Conservation (phyloP, 2,888 invertebrate species). For the Hydropsyche betteni region DNA sequence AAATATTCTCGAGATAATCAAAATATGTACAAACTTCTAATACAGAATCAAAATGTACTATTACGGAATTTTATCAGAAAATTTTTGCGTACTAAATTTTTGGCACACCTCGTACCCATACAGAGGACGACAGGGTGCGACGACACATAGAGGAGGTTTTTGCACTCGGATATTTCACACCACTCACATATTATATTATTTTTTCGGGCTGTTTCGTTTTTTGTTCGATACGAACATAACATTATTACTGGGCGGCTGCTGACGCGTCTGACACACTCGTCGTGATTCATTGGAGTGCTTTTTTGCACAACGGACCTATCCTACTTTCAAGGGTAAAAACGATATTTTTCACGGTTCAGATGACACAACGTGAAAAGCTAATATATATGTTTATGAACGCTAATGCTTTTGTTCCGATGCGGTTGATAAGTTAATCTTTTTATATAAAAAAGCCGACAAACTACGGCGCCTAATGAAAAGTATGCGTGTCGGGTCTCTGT, state of each 20-base stretch:
- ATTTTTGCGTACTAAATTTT: too few species aligned
- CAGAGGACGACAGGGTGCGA: neutral
- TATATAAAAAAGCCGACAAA: too few species aligned
- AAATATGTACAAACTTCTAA: too few species aligned
- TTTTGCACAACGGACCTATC: constrained; percentile 11
- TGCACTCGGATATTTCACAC: constrained; percentile 15
- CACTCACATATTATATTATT: neutral
- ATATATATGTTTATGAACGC: neutral
- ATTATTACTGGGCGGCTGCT: constrained; percentile 7
- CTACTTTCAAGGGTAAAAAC: neutral
- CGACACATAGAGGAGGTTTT: neutral
- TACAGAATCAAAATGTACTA: too few species aligned
- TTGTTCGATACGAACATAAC: constrained; percentile 19
- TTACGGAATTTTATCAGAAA: too few species aligned
- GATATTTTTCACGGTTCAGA: neutral
- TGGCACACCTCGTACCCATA: too few species aligned
- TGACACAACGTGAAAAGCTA: neutral
- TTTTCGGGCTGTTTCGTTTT: constrained; percentile 1
- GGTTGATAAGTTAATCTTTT: too few species aligned
- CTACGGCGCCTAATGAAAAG: too few species aligned
- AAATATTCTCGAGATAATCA: too few species aligned
- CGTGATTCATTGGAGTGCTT: constrained; percentile 31
- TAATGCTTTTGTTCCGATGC: too few species aligned
- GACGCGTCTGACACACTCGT: constrained; percentile 24
- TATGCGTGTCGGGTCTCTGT: too few species aligned